Percentiles rank a stretch among this genome's conserved stretches.
These are phyloP conservation scores for Cydia pomonella DNA, from an alignment of 1,140 invertebrate species.

Conservation along the genomic window DNA sequence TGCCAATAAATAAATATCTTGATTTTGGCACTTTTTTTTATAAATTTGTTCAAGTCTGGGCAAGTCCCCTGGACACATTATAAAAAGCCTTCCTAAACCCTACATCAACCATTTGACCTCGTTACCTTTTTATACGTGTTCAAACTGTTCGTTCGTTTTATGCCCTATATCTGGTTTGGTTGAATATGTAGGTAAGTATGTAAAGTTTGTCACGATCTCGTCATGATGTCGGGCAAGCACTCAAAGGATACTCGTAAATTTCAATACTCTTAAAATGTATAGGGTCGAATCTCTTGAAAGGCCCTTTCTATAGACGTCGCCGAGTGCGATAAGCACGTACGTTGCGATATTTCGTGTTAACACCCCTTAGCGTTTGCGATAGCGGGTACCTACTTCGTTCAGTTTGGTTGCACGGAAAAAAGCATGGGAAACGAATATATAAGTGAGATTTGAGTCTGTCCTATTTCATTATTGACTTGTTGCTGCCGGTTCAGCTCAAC, in stretches of 20 bases:
- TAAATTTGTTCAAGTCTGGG: too few relatives aligned
- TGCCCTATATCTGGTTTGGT: slow-evolving; percentile 30
- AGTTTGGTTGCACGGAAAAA: slow-evolving; percentile 49
- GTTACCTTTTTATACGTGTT: slow-evolving; percentile 1
- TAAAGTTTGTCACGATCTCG: slow-evolving; percentile 39
- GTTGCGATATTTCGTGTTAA: slow-evolving; percentile 57
- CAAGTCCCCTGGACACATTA: too few relatives aligned
- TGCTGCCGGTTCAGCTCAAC: neutral
- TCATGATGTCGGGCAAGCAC: slow-evolving; percentile 44
- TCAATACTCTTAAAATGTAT: slow-evolving; percentile 66
- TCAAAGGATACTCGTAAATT: slow-evolving; percentile 64
- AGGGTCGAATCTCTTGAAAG: slow-evolving; percentile 58
- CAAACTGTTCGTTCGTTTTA: slow-evolving; percentile 32
- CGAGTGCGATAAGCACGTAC: slow-evolving; percentile 63
- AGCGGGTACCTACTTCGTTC: slow-evolving; percentile 42
- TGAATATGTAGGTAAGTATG: slow-evolving; percentile 13
- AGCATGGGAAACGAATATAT: neutral
- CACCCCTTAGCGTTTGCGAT: slow-evolving; percentile 47
- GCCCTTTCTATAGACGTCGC: slow-evolving; percentile 55
- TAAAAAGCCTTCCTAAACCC: neutral
- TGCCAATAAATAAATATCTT: too few relatives aligned
- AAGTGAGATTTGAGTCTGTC: neutral
- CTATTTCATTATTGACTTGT: neutral
- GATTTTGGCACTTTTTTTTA: too few relatives aligned
- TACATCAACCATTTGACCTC: neutral